Percentiles rank a stretch among this genome's conserved stretches.
These are phyloP conservation scores for Meteorus sp. DNA, from an alignment of 1,140 invertebrate genomes.

Conservation along the genomic window DNA sequence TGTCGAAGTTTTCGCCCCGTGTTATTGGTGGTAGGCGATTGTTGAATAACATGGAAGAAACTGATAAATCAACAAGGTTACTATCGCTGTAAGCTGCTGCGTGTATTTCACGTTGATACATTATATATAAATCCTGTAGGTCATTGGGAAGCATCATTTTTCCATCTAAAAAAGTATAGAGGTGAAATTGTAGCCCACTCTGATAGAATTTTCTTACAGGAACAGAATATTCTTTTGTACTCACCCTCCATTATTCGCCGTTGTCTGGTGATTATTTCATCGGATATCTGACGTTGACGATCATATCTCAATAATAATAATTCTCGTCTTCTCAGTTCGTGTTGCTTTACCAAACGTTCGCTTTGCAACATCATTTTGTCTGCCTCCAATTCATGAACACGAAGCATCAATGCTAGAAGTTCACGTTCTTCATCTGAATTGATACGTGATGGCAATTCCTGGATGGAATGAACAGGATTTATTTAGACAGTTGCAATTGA, in stretches of 20 bases:
- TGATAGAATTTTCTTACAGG: constrained; percentile 6
- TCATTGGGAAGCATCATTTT: constrained; percentile 73
- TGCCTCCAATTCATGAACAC: constrained; percentile 89
- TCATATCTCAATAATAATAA: constrained; percentile 81
- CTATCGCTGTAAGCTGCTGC: constrained; percentile 71
- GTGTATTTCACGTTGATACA: constrained; percentile 86
- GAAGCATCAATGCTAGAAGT: constrained; percentile 78
- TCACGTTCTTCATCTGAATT: constrained; percentile 86
- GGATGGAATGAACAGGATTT: constrained; percentile 26
- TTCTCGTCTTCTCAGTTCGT: constrained; percentile 82
- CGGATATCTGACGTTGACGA: constrained; percentile 80
- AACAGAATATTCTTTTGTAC: constrained; percentile 18
- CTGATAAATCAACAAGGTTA: constrained; percentile 41
- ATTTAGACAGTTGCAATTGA: not conserved
- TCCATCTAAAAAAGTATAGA: constrained; percentile 60
- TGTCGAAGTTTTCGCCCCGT: constrained; percentile 41
- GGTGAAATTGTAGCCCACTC: not conserved
- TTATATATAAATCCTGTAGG: constrained; percentile 79
- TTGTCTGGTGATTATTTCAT: constrained; percentile 90
- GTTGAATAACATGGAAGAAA: constrained; percentile 38
- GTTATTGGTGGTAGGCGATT: constrained; percentile 46
- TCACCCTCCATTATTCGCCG: constrained; percentile 82
- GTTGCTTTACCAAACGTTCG: constrained; percentile 78
- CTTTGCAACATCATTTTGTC: constrained; percentile 90
- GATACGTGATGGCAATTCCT: constrained; percentile 82